Base-by-base conservation (phyloP, 2,888 invertebrate species). In the Orgyia antiqua region DNA sequence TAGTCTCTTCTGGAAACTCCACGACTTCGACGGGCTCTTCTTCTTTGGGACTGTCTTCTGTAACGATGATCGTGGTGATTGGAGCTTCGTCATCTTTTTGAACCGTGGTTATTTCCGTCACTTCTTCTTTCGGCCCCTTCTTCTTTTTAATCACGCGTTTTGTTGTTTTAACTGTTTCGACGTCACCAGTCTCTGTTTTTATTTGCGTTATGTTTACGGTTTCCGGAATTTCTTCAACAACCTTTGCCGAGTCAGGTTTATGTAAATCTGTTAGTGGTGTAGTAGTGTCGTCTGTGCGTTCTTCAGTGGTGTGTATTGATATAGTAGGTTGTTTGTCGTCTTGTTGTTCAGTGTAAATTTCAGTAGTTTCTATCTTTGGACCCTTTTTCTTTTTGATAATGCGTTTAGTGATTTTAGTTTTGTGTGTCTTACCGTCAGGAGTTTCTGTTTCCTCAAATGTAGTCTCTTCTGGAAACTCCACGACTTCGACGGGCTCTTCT, bases 121-220 rank as follows among this genome's bases (percentile, higher is more conserved):
- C 36, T 29, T 58, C 56, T 20, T 49, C 43, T 10, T 58, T 51
- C 2, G 42, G 37, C 0, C 58, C 55, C 31, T 52, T 54, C 20
- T 61, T 55, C 33, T 62, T 64, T 49, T 27, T 66, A 13, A 72
- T 46, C 0, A 50, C 47, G 7, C 68, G 58, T 33, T 63, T 74
- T 19, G 58, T 45, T 0, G 58, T 48, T 50, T 44, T 51, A 0
- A 52, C 29, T 0, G 52, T 48, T 13, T 50, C 29, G 1, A 42
- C 31, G 0, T 47, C 45, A 19, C 61, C 74, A 31, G 45, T 54
- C 11, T 59, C 60, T 5, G 60, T 64, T 17, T 51, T 45, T 1
- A 63, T 52, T 43, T 52, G 48, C 0, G 44, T 42, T 0, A 48
- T 70, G 51, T 43, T 33, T 0, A 51, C 49, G n/a, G 44, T 35